Conservation (phyloP, 2,797 vertebrate genomes). For the Paratrypauchen microcephalus region DNA sequence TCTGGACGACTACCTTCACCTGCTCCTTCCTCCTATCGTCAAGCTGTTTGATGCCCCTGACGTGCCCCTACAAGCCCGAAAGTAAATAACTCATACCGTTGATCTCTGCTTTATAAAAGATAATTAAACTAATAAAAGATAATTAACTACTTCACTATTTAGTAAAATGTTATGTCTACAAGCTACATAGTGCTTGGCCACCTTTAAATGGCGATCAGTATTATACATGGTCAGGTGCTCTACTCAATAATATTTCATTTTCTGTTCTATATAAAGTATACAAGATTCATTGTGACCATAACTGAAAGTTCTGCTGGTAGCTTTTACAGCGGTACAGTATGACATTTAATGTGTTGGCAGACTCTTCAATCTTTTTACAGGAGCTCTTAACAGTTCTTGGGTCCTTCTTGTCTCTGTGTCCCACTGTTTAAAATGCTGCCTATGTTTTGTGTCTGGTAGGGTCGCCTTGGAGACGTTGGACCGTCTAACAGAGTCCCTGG, state of each 20-base stretch:
- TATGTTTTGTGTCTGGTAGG: constrained; percentile 68
- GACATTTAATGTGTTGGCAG: constrained; percentile 15
- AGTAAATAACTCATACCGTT: constrained; percentile 75
- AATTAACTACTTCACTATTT: not conserved
- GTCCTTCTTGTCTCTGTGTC: constrained; percentile 1
- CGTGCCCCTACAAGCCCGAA: constrained; percentile 89
- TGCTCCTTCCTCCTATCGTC: constrained; percentile 94
- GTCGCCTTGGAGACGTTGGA: constrained; percentile 95
- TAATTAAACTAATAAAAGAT: not conserved
- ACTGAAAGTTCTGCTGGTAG: not conserved
- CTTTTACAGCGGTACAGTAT: not conserved
- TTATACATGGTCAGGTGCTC: not conserved
- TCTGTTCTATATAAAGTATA: not conserved
- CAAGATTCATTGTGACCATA: not conserved
- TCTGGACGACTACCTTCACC: constrained; percentile 95
- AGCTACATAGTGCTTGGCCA: not conserved
- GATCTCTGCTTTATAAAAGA: not conserved
- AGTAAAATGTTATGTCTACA: not conserved
- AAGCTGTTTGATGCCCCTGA: constrained; percentile 96
- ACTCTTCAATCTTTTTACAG: constrained; percentile 7
- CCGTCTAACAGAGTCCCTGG: constrained; percentile 92
- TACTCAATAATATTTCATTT: constrained; percentile 8
- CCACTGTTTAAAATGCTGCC: constrained; percentile 24
- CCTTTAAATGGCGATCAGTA: not conserved
- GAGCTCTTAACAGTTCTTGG: constrained; percentile 4